phyloP scores from a whole-genome alignment of 2,888 invertebrate species.

The Micoletzkya japonica region DNA sequence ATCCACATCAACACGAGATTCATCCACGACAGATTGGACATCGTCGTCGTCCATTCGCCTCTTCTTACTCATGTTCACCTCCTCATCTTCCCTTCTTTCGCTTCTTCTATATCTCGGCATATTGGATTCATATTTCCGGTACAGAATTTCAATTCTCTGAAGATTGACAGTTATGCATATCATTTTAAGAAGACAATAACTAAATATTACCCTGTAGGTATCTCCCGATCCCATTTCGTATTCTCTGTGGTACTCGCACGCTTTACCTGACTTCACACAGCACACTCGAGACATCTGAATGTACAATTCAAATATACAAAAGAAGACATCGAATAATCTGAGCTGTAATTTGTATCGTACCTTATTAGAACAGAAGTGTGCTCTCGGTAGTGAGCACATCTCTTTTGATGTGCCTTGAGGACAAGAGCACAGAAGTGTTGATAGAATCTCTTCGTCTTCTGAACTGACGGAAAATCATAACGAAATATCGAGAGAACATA shows the following conservation, averaged over 20 bases:
- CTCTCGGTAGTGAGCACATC: background rate
- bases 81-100: background rate
- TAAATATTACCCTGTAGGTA: conserved; percentile 10
- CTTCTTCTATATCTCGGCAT: background rate
- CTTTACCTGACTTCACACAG: background rate
- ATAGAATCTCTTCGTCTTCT: background rate
- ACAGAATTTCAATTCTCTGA: conserved; percentile 7
- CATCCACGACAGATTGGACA: background rate
- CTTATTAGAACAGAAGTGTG: background rate
- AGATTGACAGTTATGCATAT: background rate
- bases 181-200: background rate
- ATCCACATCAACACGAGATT: background rate
- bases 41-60: background rate
- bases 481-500: background rate
- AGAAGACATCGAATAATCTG: background rate
- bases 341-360: background rate
- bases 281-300: conserved; percentile 8
- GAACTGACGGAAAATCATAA: background rate
- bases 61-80: background rate
- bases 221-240: conserved; percentile 13
- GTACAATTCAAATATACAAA: background rate
- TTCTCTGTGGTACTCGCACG: conserved; percentile 8
- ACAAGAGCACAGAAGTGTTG: background rate
- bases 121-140: background rate
- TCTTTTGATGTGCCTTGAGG: background rate